Base-by-base conservation (phyloP, 1,140 invertebrate species). In the Drosophila ogumai region DNA sequence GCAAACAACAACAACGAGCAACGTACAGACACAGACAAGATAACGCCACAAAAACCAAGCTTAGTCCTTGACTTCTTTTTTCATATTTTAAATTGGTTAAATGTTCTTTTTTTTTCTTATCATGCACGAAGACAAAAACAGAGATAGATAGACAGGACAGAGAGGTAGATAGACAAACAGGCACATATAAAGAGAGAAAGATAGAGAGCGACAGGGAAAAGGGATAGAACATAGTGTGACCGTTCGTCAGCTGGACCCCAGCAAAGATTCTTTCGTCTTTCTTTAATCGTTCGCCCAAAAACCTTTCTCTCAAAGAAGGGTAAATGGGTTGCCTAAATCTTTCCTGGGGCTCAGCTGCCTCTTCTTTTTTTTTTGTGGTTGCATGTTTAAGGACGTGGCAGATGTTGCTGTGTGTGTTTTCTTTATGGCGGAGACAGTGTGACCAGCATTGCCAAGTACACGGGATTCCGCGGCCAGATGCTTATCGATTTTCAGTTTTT, bases 391-490 rank as follows among this genome's bases (percentile, higher is more conserved):
- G 41, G 57, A 41, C 32, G 52, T 75, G 71, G 46, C 34, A 36
- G 40, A 41, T 56, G 64, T 56, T 49, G 63, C 67, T 46, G 67
- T 56, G 49, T 38, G 41, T 55, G 47, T 58, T 31, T 75, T 54
- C 44, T 31, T 68, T 61, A 52, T 69, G 44, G 60, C 57, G 58
- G 32, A 73, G 64, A 72, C 66, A 75, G 55, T 52, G 73, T 61
- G 49, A 66, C 77, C 79, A 78, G 80, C 87, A 90, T 91, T 91
- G 86, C 91, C 91, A 92, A 92, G 73, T 91, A 92, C 91, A 92
- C 91, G 91, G 91, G 79, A 88, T 88, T 91, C 85, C 81, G 87
- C 88, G 91, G 78, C 91, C 92, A 92, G 92, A 93, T 93, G 84
- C 81, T 85, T 90, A 91, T 85, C 50, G 81, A 85, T 91, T 82